Base-by-base conservation (phyloP, 2,797 vertebrate species). In the Peromyscus attwateri region DNA sequence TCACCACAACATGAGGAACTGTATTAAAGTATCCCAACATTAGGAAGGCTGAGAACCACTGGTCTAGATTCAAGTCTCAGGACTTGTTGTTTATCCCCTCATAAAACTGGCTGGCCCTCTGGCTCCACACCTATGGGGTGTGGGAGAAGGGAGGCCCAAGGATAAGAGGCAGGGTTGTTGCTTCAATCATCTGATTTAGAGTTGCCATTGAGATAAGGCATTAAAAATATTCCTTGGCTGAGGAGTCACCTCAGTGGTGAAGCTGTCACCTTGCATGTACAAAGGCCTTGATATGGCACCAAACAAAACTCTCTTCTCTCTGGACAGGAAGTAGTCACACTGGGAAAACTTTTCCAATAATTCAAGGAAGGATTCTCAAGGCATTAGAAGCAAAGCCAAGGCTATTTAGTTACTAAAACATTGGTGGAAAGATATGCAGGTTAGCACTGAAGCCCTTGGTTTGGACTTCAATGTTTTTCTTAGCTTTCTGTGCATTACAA, bases 391-490 rank as follows among this genome's bases (percentile, higher is more conserved):
- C 68, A 68, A 55, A 37, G 52, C 37, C 16, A 31, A 21, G 9
- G 46, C 91, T 21, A 85, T 27, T 13, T 19, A 55, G 52, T 46
- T 52, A 73, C 31, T 40, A 73, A 76, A 68, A 55, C 64, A 19
- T 46, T 79, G 27, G n/a, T 12, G 29, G 27, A 77, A 71, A 76
- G 49, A 60, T 95, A 49, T 6, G 2, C 60, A 71, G 73, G 82
- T 94, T 46, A 87, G 66, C 52, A n/a, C 43, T 12, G 3, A 95
- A 93, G 75, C 89, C 75, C 73, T 97, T 94, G 91, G 66, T 96
- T 92, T 21, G 4, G 83, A 95, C 62, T 94, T 95, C 81, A 31
- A 21, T 92, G 91, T 87, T 97, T 95, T 80, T 31, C n/a, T 77
- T 82, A 71, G 13, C 91, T 95, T 96, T 66, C 96, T 95, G 70